phyloP scores from a whole-genome alignment of 2,888 invertebrate species.

The Erebia epiphron region DNA sequence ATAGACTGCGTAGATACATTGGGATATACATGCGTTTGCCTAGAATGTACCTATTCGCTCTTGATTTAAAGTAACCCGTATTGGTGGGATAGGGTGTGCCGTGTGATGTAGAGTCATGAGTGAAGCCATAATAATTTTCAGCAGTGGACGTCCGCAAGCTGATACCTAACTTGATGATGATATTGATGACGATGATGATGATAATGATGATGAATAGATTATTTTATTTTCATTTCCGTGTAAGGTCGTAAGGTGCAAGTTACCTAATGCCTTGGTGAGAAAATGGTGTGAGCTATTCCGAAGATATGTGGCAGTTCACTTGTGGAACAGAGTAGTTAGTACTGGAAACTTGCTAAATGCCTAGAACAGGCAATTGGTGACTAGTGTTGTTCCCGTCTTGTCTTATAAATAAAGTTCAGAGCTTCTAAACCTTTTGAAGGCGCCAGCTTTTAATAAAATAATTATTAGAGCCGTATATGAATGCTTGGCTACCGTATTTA shows the following conservation, averaged over 20 bases:
- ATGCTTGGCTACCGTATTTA: no score
- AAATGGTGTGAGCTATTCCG: constrained; percentile 1
- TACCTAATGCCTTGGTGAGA: constrained; percentile 5
- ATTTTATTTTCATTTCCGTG: not conserved
- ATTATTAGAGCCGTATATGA: no score
- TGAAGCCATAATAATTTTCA: no score
- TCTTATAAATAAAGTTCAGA: constrained; percentile 39
- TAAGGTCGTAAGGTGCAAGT: not conserved
- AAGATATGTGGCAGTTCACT: not conserved
- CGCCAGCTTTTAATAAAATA: not conserved
- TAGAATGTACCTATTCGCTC: no score
- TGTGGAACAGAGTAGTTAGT: not conserved
- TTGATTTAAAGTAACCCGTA: no score
- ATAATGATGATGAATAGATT: not conserved
- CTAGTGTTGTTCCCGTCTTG: constrained; percentile 22
- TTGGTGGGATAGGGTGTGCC: no score
- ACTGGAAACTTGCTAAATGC: constrained; percentile 19
- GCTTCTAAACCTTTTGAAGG: constrained; percentile 49
- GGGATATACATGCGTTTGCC: no score
- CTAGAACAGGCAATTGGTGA: constrained; percentile 23
- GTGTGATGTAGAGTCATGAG: no score
- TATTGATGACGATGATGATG: no score
- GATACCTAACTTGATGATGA: no score
- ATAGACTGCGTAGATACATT: no score
- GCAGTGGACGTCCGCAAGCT: no score